Evolutionary conservation across 2,113 vertebrate genomes (phyloP).

Genomic region (Limanda limanda): DNA sequence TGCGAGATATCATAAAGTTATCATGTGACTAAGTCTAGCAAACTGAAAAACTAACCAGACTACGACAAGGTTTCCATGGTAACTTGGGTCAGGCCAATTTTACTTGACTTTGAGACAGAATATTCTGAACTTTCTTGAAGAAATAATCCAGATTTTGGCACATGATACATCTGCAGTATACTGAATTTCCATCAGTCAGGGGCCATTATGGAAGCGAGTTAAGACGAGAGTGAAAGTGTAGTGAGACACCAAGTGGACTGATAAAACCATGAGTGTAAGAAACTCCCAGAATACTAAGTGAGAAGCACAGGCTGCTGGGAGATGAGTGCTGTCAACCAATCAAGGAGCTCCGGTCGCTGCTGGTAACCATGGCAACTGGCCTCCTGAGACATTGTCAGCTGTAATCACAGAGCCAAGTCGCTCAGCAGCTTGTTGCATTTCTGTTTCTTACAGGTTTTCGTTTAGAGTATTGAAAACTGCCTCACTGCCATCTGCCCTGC

Average conservation of each 20-base stretch:
- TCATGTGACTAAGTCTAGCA: too few species aligned
- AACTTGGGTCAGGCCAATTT: too few species aligned
- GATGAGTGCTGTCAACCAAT: conserved; percentile 72
- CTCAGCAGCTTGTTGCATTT: conserved; percentile 51
- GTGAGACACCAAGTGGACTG: conserved; percentile 24
- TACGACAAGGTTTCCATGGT: too few species aligned
- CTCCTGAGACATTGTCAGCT: conserved; percentile 78
- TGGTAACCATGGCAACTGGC: conserved; percentile 73
- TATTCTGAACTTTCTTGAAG: too few species aligned
- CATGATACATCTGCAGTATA: not conserved
- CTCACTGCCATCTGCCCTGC: not conserved
- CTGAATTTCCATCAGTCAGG: too few species aligned
- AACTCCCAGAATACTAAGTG: conserved; percentile 77
- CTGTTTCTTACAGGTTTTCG: conserved; percentile 37
- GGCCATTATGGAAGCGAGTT: not conserved
- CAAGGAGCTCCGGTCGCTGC: conserved; percentile 63
- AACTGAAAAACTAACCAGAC: too few species aligned
- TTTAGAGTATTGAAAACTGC: conserved; percentile 50
- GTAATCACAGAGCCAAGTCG: conserved; percentile 75
- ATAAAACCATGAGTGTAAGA: conserved; percentile 59
- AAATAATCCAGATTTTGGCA: too few species aligned
- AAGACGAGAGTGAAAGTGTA: conserved; percentile 9
- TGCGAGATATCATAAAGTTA: too few species aligned
- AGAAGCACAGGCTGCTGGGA: conserved; percentile 70
- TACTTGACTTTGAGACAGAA: too few species aligned